These are phyloP conservation scores for Whitmania pigra DNA, from an alignment of 1,140 invertebrate genomes.

Conservation along the genomic window DNA sequence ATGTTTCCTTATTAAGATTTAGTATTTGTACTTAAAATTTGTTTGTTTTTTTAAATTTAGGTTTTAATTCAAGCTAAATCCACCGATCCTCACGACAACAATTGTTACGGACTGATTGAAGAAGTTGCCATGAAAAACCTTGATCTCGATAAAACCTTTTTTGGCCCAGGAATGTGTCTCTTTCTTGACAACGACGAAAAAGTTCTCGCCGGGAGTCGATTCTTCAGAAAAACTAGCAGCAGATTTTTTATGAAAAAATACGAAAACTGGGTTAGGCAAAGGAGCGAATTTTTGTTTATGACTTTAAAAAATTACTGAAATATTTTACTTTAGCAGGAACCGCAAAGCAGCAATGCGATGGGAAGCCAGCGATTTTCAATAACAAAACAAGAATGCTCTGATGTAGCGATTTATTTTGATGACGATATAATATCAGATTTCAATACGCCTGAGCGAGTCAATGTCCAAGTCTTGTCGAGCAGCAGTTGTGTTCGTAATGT, in stretches of 20 bases:
- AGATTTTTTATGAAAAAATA: conserved; percentile 11
- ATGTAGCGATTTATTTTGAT: no score
- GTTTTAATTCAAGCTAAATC: conserved; percentile 3
- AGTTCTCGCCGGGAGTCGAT: not conserved
- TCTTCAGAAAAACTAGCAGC: conserved; percentile 11
- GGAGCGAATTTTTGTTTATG: no score
- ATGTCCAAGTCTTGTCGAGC: no score
- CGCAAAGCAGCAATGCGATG: no score
- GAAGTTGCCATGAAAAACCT: not conserved
- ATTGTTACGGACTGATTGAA: conserved; percentile 8
- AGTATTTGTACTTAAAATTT: not conserved
- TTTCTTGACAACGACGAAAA: conserved; percentile 11
- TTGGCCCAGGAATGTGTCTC: conserved; percentile 6
- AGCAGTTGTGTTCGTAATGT: no score
- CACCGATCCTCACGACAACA: not conserved
- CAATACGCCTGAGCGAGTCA: no score
- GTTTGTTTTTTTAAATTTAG: not conserved
- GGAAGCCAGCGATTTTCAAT: no score
- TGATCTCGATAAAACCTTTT: not conserved
- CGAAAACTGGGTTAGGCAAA: not conserved
- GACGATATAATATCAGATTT: no score
- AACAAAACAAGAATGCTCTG: no score
- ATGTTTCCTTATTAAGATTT: not conserved
- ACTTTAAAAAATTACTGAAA: no score
- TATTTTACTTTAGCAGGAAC: no score